Evolutionary conservation across 1,140 invertebrate species (phyloP).

Genomic region (Zaprionus tsacasi): DNA sequence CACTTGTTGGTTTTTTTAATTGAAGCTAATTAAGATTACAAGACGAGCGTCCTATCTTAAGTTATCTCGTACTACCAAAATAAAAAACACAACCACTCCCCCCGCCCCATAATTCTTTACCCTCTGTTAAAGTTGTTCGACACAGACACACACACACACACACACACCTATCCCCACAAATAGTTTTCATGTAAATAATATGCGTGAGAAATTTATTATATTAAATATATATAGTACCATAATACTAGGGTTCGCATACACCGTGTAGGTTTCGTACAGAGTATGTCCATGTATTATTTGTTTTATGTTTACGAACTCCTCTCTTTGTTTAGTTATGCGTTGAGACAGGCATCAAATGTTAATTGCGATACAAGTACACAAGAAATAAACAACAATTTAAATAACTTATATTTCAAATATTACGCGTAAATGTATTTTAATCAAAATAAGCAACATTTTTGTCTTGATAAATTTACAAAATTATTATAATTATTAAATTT

Average conservation of each 20-base stretch:
- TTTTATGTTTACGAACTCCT: conserved; percentile 59
- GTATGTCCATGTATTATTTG: conserved; percentile 63
- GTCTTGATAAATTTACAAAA: conserved; percentile 84
- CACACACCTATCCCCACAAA: conserved; percentile 16
- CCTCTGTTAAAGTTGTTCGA: conserved; percentile 73
- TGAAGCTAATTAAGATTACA: conserved; percentile 44
- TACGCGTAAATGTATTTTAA: conserved; percentile 84
- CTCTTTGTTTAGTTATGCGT: conserved; percentile 61
- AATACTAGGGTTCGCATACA: conserved; percentile 32
- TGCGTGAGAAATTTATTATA: conserved; percentile 34
- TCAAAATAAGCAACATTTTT: conserved; percentile 79
- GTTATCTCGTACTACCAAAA: conserved; percentile 36
- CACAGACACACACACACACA: conserved; percentile 1
- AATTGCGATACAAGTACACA: conserved; percentile 45
- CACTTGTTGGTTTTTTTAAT: conserved; percentile 79
- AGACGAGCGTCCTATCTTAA: conserved; percentile 42
- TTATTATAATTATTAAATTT: conserved; percentile 83
- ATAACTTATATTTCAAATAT: conserved; percentile 82
- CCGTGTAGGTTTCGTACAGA: conserved; percentile 16
- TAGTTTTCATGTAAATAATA: conserved; percentile 69
- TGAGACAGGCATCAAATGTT: conserved; percentile 74
- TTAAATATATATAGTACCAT: conserved; percentile 13
- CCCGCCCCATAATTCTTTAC: conserved; percentile 14
- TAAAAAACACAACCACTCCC: neutral
- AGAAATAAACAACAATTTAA: conserved; percentile 55